Evolutionary conservation across 2,113 vertebrate species (phyloP).

Genomic region (Pygoscelis antarcticus): DNA sequence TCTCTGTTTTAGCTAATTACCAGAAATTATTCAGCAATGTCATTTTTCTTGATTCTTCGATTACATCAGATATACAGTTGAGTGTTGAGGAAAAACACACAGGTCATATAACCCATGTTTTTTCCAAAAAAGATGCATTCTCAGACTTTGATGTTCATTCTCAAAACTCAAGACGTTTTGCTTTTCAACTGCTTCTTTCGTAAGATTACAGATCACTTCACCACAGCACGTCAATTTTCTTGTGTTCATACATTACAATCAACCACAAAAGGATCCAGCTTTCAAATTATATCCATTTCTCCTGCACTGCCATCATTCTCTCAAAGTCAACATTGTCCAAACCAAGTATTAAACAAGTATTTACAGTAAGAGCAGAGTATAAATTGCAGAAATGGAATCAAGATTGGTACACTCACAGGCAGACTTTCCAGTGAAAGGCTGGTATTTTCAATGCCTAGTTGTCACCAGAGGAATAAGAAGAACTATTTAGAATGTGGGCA

Average conservation of each 20-base stretch:
- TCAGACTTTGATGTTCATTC: neutral
- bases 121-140: neutral
- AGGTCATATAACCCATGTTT: neutral
- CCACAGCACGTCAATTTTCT: neutral
- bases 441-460: neutral
- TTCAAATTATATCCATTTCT: neutral
- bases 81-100: neutral
- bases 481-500: neutral
- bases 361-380: neutral
- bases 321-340: neutral
- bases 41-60: neutral
- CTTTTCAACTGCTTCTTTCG: neutral
- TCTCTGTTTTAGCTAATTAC: neutral
- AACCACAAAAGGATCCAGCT: neutral
- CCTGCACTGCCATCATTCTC: neutral
- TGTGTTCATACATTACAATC: neutral
- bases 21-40: neutral
- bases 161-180: neutral
- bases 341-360: neutral
- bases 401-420: neutral
- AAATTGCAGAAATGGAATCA: neutral
- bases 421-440: neutral
- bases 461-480: neutral
- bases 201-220: neutral
- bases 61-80: neutral